Evolutionary conservation across 2,888 invertebrate genomes (phyloP).

Genomic region (Meliscaeva auricollis): DNA sequence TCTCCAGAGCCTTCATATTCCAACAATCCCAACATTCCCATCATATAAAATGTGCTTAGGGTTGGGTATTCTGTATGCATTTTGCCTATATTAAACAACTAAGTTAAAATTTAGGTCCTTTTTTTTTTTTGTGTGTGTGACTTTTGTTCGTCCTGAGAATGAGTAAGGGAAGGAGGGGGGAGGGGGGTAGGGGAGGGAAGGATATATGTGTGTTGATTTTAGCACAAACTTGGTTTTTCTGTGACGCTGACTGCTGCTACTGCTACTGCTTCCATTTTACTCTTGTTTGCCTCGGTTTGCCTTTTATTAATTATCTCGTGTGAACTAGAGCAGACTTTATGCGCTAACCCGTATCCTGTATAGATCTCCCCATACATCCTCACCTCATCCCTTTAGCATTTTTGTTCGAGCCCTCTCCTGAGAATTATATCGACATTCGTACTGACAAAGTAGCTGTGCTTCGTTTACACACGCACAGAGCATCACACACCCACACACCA

Average conservation of each 20-base stretch:
- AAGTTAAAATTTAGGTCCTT: conserved; percentile 62
- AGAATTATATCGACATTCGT: conserved; percentile 45
- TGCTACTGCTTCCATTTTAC: conserved; percentile 16
- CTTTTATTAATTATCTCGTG: conserved; percentile 76
- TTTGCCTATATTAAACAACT: conserved; percentile 56
- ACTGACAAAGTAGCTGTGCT: conserved; percentile 11
- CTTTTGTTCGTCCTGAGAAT: conserved; percentile 44
- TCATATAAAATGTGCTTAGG: neutral
- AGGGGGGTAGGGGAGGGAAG: neutral
- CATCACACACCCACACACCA: conserved; percentile 15
- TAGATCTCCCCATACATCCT: conserved; percentile 37
- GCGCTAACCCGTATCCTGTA: conserved; percentile 69
- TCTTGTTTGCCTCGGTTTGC: conserved; percentile 70
- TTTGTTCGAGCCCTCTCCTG: conserved; percentile 55
- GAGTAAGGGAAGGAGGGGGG: neutral
- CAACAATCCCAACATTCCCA: neutral
- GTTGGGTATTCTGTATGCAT: conserved; percentile 7
- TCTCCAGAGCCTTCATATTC: conserved; percentile 11
- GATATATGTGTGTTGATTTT: conserved; percentile 69
- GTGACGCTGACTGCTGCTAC: conserved; percentile 29
- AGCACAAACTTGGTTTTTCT: conserved; percentile 63
- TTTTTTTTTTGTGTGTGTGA: conserved; percentile 10
- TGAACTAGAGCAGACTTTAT: conserved; percentile 76
- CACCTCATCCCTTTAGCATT: neutral
- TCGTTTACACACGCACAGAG: too few relatives aligned